Percentiles rank a stretch among this genome's conserved stretches.
phyloP scores from a whole-genome alignment of 1,140 invertebrate genomes.

The Drosophila erecta region DNA sequence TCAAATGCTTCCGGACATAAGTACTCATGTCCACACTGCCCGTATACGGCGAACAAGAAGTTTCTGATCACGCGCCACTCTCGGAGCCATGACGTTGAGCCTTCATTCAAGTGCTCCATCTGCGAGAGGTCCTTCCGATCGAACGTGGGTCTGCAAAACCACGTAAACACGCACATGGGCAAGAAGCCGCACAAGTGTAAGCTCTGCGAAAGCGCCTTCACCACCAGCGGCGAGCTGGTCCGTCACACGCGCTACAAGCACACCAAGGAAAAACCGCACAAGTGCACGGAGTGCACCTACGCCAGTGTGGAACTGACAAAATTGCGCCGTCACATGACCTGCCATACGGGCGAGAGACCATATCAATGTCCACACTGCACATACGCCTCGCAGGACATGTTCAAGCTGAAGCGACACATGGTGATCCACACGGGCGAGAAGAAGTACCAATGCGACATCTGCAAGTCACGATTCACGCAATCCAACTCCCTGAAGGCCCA shows the following conservation, averaged over 20 bases:
- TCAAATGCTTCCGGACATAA: conserved; percentile 87
- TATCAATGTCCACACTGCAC: conserved; percentile 97
- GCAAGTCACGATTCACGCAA: conserved; percentile 96
- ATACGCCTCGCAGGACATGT: conserved; percentile 98
- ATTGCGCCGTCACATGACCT: conserved; percentile 95
- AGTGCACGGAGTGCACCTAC: conserved; percentile 97
- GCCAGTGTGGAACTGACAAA: conserved; percentile 97
- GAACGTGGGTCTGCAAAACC: conserved; percentile 95
- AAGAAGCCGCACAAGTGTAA: conserved; percentile 97
- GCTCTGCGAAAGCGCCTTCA: conserved; percentile 96
- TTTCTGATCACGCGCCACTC: conserved; percentile 96
- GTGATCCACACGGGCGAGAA: conserved; percentile 98
- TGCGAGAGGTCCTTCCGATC: conserved; percentile 98
- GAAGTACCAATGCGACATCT: conserved; percentile 93
- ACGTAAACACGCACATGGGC: conserved; percentile 98
- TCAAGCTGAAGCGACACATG: conserved; percentile 97
- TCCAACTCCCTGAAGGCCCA: conserved; percentile 98
- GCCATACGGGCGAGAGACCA: conserved; percentile 91
- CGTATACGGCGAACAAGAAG: conserved; percentile 94
- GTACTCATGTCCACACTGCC: conserved; percentile 95
- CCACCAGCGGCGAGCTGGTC: conserved; percentile 97
- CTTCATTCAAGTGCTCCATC: conserved; percentile 96
- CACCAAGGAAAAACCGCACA: conserved; percentile 98
- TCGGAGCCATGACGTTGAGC: conserved; percentile 97
- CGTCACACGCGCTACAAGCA: conserved; percentile 96